A percentile compares a stretch with the other conserved stretches of the same genome.
These are phyloP conservation scores for Scylla paramamosain DNA, from an alignment of 1,140 invertebrate genomes.

Conservation along the genomic window DNA sequence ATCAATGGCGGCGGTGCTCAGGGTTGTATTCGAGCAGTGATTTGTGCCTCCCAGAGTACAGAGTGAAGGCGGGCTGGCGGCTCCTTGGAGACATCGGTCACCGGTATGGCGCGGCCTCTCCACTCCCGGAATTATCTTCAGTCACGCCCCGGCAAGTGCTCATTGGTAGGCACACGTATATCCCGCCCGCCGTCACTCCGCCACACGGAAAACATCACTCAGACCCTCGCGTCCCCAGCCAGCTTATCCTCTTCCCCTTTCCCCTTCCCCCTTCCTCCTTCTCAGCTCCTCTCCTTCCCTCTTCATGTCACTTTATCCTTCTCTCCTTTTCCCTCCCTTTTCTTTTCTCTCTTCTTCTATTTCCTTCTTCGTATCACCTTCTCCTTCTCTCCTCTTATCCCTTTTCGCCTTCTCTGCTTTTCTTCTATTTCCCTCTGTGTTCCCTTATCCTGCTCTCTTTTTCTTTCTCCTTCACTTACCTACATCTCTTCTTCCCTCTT, in stretches of 20 bases:
- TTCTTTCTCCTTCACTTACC: too few species aligned
- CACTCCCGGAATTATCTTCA: neutral
- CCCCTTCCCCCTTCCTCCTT: neutral
- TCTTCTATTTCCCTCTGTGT: too few species aligned
- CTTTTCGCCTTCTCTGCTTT: too few species aligned
- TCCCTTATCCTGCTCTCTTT: too few species aligned
- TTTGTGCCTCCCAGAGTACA: neutral
- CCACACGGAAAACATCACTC: constrained; percentile 1
- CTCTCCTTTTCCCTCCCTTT: neutral
- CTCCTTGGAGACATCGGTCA: neutral
- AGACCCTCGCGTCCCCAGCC: neutral
- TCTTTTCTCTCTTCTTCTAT: too few species aligned
- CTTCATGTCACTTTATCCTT: neutral
- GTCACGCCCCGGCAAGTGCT: constrained; percentile 8
- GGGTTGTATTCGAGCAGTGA: neutral
- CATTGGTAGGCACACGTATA: neutral
- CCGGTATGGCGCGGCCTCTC: neutral
- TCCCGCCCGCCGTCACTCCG: neutral
- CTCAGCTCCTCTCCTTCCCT: neutral
- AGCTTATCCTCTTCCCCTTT: neutral
- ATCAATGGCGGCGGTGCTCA: neutral
- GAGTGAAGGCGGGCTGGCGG: neutral
- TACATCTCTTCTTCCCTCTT: too few species aligned
- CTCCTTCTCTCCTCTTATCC: too few species aligned
- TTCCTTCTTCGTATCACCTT: too few species aligned